Base-by-base conservation (phyloP, 2,113 vertebrate species). In the Fulmarus glacialis region DNA sequence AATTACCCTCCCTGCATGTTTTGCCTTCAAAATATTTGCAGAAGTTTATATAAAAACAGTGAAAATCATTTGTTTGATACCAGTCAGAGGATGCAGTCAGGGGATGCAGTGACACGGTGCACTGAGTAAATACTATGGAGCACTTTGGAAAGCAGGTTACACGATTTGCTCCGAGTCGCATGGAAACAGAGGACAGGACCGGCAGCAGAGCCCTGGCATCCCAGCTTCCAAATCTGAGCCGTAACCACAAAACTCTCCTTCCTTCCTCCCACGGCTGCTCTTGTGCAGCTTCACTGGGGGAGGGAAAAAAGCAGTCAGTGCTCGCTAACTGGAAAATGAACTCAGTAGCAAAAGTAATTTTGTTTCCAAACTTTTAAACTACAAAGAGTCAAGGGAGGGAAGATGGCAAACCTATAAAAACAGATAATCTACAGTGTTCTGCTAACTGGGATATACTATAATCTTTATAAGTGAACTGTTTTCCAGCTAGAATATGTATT, bases 191-290 rank as follows among this genome's bases (percentile, higher is more conserved):
- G 27, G 24, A n/a, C 48, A 60, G 70, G 58, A 82, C 22, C 18
- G 4, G 83, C 78, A 95, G 87, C 70, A 73, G 78, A 70, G 62
- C 53, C 68, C 88, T 95, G 67, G 48, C 70, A 93, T 70, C 42
- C 29, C 71, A 77, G n/a, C 75, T 89, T 87, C 58, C 81, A 93
- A 75, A 92, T 93, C 38, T 34, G 60, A 89, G 78, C 75, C 0
- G 1, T 66, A 89, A 94, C 88, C 92, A 97, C 95, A 94, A 89
- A 95, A 70, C 45, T 88, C 64, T 81, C 95, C 60, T 94, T 92
- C 83, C 75, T 91, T 93, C 93, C 95, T 95, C 90, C 89, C 91
- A 91, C 40, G 0, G 40, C 24, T 0, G 1, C 34, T 73, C 89
- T 82, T 78, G 45, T 42, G 85, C 70, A 92, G 82, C 79, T 90